These are phyloP conservation scores for Ericerus pela DNA, from an alignment of 1,140 invertebrate species.

Conservation along the genomic window DNA sequence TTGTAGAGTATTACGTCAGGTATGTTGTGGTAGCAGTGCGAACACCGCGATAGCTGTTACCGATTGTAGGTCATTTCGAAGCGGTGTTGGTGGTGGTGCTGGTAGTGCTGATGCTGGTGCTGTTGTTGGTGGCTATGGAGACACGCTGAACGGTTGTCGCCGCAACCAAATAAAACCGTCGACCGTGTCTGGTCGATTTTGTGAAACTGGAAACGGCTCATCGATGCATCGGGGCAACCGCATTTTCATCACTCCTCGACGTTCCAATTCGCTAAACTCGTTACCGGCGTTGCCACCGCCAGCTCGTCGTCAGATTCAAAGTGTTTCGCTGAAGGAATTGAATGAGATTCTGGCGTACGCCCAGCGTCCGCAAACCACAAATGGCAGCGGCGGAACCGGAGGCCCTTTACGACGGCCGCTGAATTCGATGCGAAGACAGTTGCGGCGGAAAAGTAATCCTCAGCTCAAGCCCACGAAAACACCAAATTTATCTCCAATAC, in stretches of 20 bases:
- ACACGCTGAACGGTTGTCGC: background rate
- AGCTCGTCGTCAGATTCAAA: conserved; percentile 32
- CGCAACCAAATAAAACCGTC: conserved; percentile 18
- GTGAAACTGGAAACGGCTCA: background rate
- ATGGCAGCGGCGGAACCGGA: too few relatives aligned
- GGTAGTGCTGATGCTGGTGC: too few relatives aligned
- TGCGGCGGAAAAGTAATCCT: conserved; percentile 33
- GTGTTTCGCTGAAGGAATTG: conserved; percentile 32
- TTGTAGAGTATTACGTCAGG: too few relatives aligned
- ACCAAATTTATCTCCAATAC: conserved; percentile 46
- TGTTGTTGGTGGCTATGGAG: too few relatives aligned
- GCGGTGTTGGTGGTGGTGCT: too few relatives aligned
- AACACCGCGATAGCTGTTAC: background rate
- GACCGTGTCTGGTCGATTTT: background rate
- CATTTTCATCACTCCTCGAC: conserved; percentile 18
- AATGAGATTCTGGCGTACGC: conserved; percentile 34
- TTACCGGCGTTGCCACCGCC: conserved; percentile 36
- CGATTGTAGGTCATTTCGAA: background rate
- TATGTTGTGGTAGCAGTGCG: background rate
- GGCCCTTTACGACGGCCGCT: conserved; percentile 18
- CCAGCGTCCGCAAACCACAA: conserved; percentile 21
- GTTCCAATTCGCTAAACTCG: conserved; percentile 19
- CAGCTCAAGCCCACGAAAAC: conserved; percentile 36
- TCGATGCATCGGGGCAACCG: background rate
- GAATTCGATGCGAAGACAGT: conserved; percentile 19